Conservation (phyloP, 30 jellyfish, hydroid and myxozoan species). For the Sanderia malayensis region DNA sequence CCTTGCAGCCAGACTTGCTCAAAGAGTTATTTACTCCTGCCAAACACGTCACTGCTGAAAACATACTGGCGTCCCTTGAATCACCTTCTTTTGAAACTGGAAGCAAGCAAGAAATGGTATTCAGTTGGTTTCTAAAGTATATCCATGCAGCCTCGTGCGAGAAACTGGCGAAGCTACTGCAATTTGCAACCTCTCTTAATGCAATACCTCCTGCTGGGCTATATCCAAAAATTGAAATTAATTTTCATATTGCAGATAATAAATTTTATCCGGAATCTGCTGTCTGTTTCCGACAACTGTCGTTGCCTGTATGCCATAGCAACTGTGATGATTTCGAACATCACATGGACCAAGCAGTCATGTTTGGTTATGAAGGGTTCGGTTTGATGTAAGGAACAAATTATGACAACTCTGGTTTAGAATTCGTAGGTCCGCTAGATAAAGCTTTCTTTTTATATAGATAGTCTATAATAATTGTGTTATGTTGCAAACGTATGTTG, state of each 20-base stretch:
- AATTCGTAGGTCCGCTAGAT: background rate
- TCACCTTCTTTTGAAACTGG: background rate
- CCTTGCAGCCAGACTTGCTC: slow-evolving; percentile 1
- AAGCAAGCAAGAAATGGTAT: background rate
- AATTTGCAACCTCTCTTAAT: slow-evolving; percentile 9
- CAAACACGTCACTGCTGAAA: background rate
- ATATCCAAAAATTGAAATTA: slow-evolving; percentile 3
- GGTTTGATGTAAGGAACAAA: slow-evolving; percentile 7
- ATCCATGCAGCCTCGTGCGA: background rate
- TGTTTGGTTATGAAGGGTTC: slow-evolving; percentile 14
- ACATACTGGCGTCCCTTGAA: slow-evolving; percentile 3
- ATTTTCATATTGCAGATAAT: background rate
- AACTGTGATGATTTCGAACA: slow-evolving; percentile 1
- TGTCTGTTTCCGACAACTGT: slow-evolving; percentile 19
- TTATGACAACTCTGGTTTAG: background rate
- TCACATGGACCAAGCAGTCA: slow-evolving; percentile 6
- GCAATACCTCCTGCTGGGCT: background rate
- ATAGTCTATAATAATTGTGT: background rate
- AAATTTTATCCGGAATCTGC: slow-evolving; percentile 17
- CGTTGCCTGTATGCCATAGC: slow-evolving; percentile 9
- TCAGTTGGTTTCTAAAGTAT: slow-evolving; percentile 4
- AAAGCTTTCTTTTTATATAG: background rate
- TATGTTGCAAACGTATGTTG: background rate
- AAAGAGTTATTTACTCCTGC: slow-evolving; percentile 3
- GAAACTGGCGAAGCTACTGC: slow-evolving; percentile 6